Base-by-base conservation (phyloP, 2,797 vertebrate genomes). In the Thaleichthys pacificus region DNA sequence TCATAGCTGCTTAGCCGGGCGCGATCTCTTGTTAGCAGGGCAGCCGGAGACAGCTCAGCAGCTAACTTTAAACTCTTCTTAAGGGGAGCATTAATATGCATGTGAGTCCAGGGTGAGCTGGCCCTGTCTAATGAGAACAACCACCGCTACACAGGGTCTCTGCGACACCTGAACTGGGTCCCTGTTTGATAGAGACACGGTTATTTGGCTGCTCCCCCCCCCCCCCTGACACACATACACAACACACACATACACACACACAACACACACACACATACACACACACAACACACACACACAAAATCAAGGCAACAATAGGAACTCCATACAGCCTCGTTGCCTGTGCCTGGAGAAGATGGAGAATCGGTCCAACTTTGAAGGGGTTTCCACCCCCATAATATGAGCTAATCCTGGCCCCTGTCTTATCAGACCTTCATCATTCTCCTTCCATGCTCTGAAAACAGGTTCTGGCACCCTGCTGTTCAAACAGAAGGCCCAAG, bases 1-100 rank as follows among this genome's bases (percentile, higher is more conserved):
- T 77, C 79, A 76, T 57, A 79, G 80, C 81, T 85, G 79, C 80
- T 91, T 79, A 88, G 88, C 78, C 84, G 56, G 74, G 83, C 77
- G 86, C 3, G 58, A 83, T 74, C 82, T 76, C 58, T 85, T 80
- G 81, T 80, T 84, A 69, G 65, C 69, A 56, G 62, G 28, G 68
- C 3, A 5, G 69, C 80, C 81, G 83, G 78, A 72, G 74, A 68
- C 42, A 70, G 47, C 11, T 24, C 51, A 8, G 32, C 54, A 54
- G 30, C 62, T 69, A 30, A 71, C 69, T 81, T 81, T 79, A 68
- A 85, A 85, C 67, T 80, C 69, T 68, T 77, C 61, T 77, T 74
- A 38, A 54, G 78, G 80, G 64, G 17, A 0, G 56, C 54, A 72
- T 85, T 47, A 77, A 87, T 86, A 83, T 89, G 69, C 56, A 76